Evolutionary conservation across 2,888 invertebrate genomes (phyloP).

Genomic region (Dryadula phaetusa): DNA sequence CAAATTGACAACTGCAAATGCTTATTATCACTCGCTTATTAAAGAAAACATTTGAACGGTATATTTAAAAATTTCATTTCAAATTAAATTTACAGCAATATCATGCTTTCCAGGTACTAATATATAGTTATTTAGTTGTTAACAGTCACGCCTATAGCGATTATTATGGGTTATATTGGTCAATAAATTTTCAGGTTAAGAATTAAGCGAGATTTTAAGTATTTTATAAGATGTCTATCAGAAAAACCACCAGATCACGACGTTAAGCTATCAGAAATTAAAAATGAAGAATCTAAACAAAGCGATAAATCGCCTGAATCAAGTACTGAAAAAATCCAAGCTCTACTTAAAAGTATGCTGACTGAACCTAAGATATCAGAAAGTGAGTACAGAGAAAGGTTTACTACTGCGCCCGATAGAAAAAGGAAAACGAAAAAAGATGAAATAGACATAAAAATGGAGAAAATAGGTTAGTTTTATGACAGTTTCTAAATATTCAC

Average conservation of each 20-base stretch:
- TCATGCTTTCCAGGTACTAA: slow-evolving; percentile 46
- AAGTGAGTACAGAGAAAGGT: slow-evolving; percentile 67
- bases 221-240: slow-evolving; percentile 49
- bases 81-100: background rate
- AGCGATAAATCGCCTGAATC: slow-evolving; percentile 55
- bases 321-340: slow-evolving; percentile 72
- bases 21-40: background rate
- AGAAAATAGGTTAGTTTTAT: slow-evolving; percentile 67
- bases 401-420: slow-evolving; percentile 67
- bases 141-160: background rate
- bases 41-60: background rate
- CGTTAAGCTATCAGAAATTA: slow-evolving; percentile 56
- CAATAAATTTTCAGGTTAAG: slow-evolving; percentile 47
- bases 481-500: background rate
- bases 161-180: background rate
- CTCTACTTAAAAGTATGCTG: slow-evolving; percentile 69
- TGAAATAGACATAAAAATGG: slow-evolving; percentile 64
- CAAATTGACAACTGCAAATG: background rate
- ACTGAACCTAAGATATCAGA: slow-evolving; percentile 68
- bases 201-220: slow-evolving; percentile 48
- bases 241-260: slow-evolving; percentile 60
- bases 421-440: slow-evolving; percentile 57
- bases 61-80: slow-evolving; percentile 1
- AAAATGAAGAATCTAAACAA: slow-evolving; percentile 48
- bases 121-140: background rate